Conservation (phyloP, 2,797 vertebrate genomes). For the Gallirallus australis region DNA sequence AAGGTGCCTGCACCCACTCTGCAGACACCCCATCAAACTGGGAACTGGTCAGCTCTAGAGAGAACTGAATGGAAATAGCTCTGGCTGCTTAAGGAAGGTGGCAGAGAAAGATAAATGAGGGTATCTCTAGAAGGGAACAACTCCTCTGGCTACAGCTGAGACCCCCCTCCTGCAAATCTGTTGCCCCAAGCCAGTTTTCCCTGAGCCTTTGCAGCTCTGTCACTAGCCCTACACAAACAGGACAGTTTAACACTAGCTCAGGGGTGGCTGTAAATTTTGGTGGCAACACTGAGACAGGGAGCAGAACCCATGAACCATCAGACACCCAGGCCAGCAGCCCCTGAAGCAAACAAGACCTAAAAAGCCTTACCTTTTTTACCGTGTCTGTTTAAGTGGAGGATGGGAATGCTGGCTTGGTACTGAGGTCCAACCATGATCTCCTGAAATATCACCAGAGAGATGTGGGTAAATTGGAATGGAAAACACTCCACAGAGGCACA, state of each 20-base stretch:
- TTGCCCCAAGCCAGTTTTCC: not conserved
- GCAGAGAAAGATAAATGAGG: not conserved
- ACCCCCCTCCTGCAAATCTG: not conserved
- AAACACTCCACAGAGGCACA: not conserved
- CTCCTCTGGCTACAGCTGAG: not conserved
- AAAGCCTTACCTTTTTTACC: constrained; percentile 84
- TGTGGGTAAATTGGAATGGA: not conserved
- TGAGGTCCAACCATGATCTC: constrained; percentile 95
- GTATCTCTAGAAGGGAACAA: not conserved
- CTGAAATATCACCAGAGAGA: constrained; percentile 74
- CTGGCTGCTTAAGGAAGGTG: not conserved
- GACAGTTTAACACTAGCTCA: not conserved
- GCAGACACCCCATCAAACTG: not conserved
- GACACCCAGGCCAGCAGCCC: not conserved
- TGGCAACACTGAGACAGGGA: not conserved
- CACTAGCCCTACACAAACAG: not conserved
- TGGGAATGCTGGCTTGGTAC: constrained; percentile 91
- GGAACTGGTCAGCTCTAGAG: not conserved
- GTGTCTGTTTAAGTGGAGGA: constrained; percentile 77
- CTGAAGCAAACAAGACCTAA: not conserved
- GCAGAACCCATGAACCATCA: not conserved
- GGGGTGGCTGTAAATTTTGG: not conserved
- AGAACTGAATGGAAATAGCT: not conserved
- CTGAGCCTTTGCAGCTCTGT: not conserved
- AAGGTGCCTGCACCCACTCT: not conserved